Evolutionary conservation across 2,113 vertebrate genomes (phyloP).

Genomic region (Myotis brandtii): DNA sequence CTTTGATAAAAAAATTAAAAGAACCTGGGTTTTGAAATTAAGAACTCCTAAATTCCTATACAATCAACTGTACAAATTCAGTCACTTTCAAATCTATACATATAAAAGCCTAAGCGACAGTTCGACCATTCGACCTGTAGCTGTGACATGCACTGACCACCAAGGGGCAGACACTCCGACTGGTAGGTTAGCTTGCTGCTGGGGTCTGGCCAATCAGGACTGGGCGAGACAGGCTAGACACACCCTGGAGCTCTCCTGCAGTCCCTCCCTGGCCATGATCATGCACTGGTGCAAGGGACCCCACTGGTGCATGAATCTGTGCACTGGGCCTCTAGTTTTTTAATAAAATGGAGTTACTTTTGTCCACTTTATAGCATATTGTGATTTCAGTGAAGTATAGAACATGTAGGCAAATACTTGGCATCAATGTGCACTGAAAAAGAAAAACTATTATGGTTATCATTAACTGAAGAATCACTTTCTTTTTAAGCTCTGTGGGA

Average conservation of each 20-base stretch:
- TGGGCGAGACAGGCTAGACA: too few relatives aligned
- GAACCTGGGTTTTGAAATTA: neutral
- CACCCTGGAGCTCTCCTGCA: too few relatives aligned
- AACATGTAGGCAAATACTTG: neutral
- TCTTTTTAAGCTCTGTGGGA: neutral
- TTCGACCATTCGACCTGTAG: too few relatives aligned
- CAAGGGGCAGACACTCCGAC: too few relatives aligned
- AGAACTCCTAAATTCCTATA: neutral
- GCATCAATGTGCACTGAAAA: neutral
- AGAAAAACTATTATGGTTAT: neutral
- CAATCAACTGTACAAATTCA: neutral
- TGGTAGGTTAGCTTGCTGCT: too few relatives aligned
- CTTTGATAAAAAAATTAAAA: conserved; percentile 6
- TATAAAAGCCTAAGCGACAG: too few relatives aligned
- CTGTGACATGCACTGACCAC: too few relatives aligned
- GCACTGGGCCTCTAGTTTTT: neutral
- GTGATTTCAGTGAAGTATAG: neutral
- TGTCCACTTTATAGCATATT: neutral
- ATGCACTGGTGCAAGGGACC: too few relatives aligned
- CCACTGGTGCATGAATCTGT: too few relatives aligned
- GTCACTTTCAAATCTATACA: neutral
- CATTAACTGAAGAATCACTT: neutral
- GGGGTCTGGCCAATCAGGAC: too few relatives aligned
- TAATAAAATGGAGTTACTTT: neutral
- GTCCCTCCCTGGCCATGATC: too few relatives aligned